Evolutionary conservation across 2,797 vertebrate genomes (phyloP), one percentile per base, ranked within the genome.

Genomic region (Adelosebastes latens): DNA sequence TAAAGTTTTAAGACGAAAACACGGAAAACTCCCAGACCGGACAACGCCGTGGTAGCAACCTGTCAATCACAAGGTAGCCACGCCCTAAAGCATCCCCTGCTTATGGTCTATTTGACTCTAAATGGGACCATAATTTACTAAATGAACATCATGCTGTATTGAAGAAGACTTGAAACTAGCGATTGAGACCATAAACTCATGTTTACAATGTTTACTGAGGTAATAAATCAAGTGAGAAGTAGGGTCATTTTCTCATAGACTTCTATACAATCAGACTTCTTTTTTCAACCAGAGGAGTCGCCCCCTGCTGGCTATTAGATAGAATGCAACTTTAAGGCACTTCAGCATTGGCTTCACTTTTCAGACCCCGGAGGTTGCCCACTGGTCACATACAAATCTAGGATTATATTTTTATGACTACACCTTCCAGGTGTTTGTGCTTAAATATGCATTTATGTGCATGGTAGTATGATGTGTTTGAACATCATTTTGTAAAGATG

Each of bases 251-350:
- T 18, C 16, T 46, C 42, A 46, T 46, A 46, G 42, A 46, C 42
- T 46, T 46, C 42, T 46, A 18, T 46, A 46, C 42, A 46, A 46
- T 46, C 42, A 0, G 16, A 46, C 16, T 46, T 46, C 14, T 46
- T 46, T 46, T 46, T 4, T 6, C 42, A 46, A 46, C 42, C 42
- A 46, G 42, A 46, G 42, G 42, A 46, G 42, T 46, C 42, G 1
- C 6, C 16, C 42, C 42, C 42, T 46, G 42, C 42, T 46, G 16
- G 16, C 16, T 46, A 0, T 46, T 46, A 8, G 0, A 46, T 0
- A 46, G 7, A 49, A 49, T 49, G 7, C 42, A 49, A 49, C 1
- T 49, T 49, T 49, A 49, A 49, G 0, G 46, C 0, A 52, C 46
- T 52, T n/a, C 46, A 4, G 46, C 46, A 52, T 4, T 52, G 4